Conservation (phyloP, 2,113 vertebrate genomes). For the Halcyon malimbica region DNA sequence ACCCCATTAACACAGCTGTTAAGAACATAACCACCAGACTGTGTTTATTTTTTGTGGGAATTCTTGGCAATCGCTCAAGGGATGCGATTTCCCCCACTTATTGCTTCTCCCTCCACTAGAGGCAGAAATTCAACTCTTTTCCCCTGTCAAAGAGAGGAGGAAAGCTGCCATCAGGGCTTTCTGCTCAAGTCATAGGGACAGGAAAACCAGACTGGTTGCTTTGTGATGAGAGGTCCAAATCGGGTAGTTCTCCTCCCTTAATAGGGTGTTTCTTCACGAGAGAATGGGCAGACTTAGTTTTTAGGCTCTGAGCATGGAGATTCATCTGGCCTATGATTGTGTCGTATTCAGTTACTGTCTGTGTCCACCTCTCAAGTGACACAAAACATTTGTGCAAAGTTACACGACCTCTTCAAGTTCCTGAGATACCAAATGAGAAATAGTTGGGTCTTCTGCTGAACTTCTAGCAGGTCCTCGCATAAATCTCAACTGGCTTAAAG, state of each 20-base stretch:
- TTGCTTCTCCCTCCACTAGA: slow-evolving; percentile 41
- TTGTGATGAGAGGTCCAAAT: not conserved
- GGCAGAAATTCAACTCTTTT: slow-evolving; percentile 29
- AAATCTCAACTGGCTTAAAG: not conserved
- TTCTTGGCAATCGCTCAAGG: slow-evolving; percentile 57
- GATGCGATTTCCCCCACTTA: slow-evolving; percentile 52
- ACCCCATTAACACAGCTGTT: slow-evolving; percentile 64
- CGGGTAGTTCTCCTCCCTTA: not conserved
- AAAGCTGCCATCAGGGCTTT: not conserved
- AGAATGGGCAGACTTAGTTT: not conserved
- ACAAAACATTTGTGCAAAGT: not conserved
- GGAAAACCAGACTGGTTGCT: not conserved
- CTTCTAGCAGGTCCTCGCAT: not conserved
- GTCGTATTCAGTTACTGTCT: fast-evolving
- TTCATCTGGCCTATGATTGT: not conserved
- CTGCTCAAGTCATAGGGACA: not conserved
- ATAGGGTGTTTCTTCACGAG: not conserved
- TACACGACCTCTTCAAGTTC: fast-evolving
- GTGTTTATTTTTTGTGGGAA: slow-evolving; percentile 67
- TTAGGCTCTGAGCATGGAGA: not conserved
- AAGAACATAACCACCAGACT: slow-evolving; percentile 68
- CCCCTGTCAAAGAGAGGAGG: not conserved
- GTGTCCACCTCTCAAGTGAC: not conserved
- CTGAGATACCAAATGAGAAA: not conserved
- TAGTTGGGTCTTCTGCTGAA: not conserved